Conservation (phyloP, 2,797 vertebrate species). For the Anniella stebbinsi region DNA sequence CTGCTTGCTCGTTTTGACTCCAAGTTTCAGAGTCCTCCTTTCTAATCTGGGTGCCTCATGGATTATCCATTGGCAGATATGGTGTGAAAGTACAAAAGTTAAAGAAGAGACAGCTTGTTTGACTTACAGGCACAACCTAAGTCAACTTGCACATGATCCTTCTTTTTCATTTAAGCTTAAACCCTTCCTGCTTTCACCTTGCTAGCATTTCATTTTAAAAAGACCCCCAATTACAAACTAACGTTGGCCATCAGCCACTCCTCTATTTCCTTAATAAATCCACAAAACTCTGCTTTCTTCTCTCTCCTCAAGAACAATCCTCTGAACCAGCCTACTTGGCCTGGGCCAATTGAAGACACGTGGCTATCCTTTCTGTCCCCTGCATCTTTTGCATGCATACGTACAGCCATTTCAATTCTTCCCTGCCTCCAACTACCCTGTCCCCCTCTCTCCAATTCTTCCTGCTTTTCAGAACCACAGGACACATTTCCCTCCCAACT, state of each 20-base stretch:
- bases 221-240: slow-evolving; percentile 35
- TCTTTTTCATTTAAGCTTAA: slow-evolving; percentile 43
- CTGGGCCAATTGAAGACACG: slow-evolving; percentile 56
- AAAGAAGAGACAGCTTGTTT: slow-evolving; percentile 48
- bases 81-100: not conserved
- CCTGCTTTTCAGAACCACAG: slow-evolving; percentile 52
- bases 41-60: slow-evolving; percentile 66
- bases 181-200: slow-evolving; percentile 20
- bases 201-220: slow-evolving; percentile 10
- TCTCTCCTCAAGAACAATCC: slow-evolving; percentile 24
- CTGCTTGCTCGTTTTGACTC: not conserved
- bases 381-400: slow-evolving; percentile 59
- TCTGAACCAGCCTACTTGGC: slow-evolving; percentile 19
- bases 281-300: slow-evolving; percentile 52
- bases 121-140: not conserved
- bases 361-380: slow-evolving; percentile 51
- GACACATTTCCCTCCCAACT: slow-evolving; percentile 8
- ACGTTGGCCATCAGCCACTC: not conserved
- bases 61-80: slow-evolving; percentile 62
- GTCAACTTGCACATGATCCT: not conserved
- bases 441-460: slow-evolving; percentile 34
- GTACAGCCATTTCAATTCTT: slow-evolving; percentile 52
- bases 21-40: slow-evolving; percentile 63
- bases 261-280: slow-evolving; percentile 44
- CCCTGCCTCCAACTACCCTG: slow-evolving; percentile 39